A percentile compares a stretch with the other conserved stretches of the same genome.
phyloP scores from a whole-genome alignment of 2,113 vertebrate species.

The Ranitomeya variabilis region DNA sequence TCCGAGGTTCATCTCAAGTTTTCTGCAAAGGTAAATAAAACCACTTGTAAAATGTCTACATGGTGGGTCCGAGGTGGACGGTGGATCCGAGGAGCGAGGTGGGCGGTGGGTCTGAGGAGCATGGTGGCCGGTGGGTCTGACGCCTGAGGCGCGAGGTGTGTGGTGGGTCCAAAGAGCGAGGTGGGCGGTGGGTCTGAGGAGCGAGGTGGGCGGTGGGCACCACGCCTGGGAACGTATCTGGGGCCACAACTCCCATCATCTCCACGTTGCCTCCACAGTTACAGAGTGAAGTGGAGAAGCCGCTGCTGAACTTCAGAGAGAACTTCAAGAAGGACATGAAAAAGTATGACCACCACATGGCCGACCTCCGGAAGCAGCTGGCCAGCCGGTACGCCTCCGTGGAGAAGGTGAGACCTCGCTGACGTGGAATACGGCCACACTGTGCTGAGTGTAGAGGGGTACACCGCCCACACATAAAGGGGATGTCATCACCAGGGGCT shows the following conservation, averaged over 20 bases:
- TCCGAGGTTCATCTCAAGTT: constrained; percentile 98
- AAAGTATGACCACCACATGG: constrained; percentile 93
- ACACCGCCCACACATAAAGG: too few species aligned
- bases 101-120: too few species aligned
- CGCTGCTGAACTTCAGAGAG: constrained; percentile 89
- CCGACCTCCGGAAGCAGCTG: constrained; percentile 91
- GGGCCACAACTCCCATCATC: not conserved
- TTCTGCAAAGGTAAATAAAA: constrained; percentile 89
- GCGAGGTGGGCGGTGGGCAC: too few species aligned
- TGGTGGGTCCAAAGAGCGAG: too few species aligned
- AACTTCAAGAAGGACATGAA: constrained; percentile 99
- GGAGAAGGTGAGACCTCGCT: constrained; percentile 82
- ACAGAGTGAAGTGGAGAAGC: constrained; percentile 96
- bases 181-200: too few species aligned
- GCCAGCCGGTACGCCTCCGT: constrained; percentile 84
- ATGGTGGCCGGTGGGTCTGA: too few species aligned
- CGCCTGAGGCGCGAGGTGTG: too few species aligned
- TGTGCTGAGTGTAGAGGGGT: too few species aligned
- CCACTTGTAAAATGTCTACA: not conserved
- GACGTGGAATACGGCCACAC: too few species aligned
- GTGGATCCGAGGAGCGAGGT: too few species aligned
- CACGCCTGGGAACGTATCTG: not conserved
- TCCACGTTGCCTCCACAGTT: constrained; percentile 72
- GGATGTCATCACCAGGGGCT: too few species aligned
- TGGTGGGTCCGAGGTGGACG: too few species aligned